Evolutionary conservation across 2,113 vertebrate genomes (phyloP), one percentile per base, ranked within the genome.

Genomic region (Trachemys scripta): DNA sequence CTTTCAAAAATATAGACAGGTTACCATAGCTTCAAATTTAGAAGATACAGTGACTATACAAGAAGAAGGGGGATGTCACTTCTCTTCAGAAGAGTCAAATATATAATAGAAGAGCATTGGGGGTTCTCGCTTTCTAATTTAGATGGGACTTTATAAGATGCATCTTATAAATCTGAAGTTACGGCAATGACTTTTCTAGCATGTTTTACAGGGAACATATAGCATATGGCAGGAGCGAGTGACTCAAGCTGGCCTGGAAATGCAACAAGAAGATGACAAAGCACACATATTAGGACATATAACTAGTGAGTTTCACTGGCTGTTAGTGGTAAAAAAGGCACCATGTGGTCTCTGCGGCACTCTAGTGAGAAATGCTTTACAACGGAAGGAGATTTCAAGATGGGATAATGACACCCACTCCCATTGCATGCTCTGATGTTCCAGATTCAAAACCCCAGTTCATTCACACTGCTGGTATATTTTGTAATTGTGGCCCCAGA

Each of bases 241-340:
- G 84, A 90, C 92, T 91, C 92, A 92, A 96, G 96, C 96, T 97
- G 95, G 96, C 96, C 96, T 96, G 89, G 89, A 95, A 93, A 94
- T 1, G 78, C 76, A 89, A 91, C 82, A 85, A 85, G 81, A 90
- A 88, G 91, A 96, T 94, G 93, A 97, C 86, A 85, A 93, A 93
- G 94, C 93, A 93, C 87, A 81, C 85, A 53, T 22, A 76, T 89
- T 92, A 90, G 78, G 14, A 90, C 87, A 87, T 1, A n/a, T 57
- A 94, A 90, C 56, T 82, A 51, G 93, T 16, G 35, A 90, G 95
- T 96, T 97, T 97, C 96, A 95, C 1, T 0, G 94, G 97, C 92
- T 97, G 95, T 29, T 54, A 54, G 49, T 47, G 91, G 90, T 12
- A 91, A 80, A 5, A 65, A 62, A 80, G 17, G 9, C 49, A n/a